Conservation (phyloP, 1,140 invertebrate genomes). For the Drosophila baimaii region DNA sequence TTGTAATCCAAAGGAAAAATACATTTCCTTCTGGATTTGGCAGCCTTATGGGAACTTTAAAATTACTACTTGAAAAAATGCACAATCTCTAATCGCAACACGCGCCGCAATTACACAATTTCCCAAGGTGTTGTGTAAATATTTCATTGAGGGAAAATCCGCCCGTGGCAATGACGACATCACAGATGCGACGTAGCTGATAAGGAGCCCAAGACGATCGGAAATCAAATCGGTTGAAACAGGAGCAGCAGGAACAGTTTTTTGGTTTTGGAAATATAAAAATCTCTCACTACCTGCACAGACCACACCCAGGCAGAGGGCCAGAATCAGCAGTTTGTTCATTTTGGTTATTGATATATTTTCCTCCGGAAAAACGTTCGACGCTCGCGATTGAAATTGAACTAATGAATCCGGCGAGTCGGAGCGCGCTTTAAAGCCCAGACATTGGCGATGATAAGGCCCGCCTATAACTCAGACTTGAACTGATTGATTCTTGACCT, state of each 20-base stretch:
- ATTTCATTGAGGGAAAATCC: conserved; percentile 55
- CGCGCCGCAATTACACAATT: conserved; percentile 59
- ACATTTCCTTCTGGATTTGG: background rate
- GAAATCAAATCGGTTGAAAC: background rate
- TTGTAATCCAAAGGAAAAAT: background rate
- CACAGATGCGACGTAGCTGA: conserved; percentile 2
- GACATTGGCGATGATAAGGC: conserved; percentile 27
- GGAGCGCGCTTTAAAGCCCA: conserved; percentile 64
- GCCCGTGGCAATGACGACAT: conserved; percentile 2
- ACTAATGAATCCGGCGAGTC: conserved; percentile 61
- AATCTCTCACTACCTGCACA: conserved; percentile 71
- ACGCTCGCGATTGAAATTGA: conserved; percentile 54
- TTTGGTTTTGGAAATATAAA: background rate
- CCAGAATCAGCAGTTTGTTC: conserved; percentile 71
- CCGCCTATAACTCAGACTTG: conserved; percentile 56
- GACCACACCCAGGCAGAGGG: conserved; percentile 73
- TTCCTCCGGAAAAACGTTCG: conserved; percentile 53
- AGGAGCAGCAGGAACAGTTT: background rate
- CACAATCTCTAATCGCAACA: conserved; percentile 19
- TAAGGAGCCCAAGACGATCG: background rate
- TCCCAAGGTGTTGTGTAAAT: conserved; percentile 46
- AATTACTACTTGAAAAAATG: background rate
- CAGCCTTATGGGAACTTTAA: background rate
- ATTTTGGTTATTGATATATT: conserved; percentile 55
- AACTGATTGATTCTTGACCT: conserved; percentile 79